Conservation (phyloP, 2,797 vertebrate species). For the Artibeus lituratus region DNA sequence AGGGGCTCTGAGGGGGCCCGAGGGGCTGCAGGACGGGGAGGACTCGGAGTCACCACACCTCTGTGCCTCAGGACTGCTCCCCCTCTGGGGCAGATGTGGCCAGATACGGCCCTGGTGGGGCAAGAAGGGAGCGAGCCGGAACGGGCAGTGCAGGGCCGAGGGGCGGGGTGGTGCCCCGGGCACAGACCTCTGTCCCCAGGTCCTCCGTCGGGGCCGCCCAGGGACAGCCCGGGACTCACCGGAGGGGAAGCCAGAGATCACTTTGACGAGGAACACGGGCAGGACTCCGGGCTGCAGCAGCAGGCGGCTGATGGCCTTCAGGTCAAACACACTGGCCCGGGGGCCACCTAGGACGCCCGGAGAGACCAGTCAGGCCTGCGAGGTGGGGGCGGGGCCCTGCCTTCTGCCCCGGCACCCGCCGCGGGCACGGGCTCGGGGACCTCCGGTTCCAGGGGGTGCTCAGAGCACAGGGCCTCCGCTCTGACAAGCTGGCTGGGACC, state of each 20-base stretch:
- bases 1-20: neutral
- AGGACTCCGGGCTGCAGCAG: slow-evolving; percentile 89
- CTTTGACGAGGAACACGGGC: slow-evolving; percentile 89
- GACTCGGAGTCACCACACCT: accelerated
- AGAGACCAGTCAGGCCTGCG: neutral
- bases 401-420: neutral
- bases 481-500: neutral
- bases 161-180: accelerated
- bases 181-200: neutral
- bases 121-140: accelerated
- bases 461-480: too few species aligned
- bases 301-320: slow-evolving; percentile 88
- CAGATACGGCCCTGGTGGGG: accelerated
- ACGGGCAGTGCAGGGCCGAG: accelerated
- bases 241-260: slow-evolving; percentile 88
- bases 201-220: accelerated
- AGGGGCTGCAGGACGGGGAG: accelerated
- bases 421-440: too few species aligned
- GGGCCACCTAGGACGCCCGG: slow-evolving; percentile 55
- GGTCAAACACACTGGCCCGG: slow-evolving; percentile 85
- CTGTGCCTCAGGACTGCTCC: accelerated
- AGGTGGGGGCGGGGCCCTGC: neutral
- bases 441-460: too few species aligned
- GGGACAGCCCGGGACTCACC: slow-evolving; percentile 81
- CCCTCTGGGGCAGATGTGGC: neutral